Percentiles rank a stretch among this genome's conserved stretches.
Conservation (phyloP, 1,140 invertebrate genomes). For the Ceratitis capitata region DNA sequence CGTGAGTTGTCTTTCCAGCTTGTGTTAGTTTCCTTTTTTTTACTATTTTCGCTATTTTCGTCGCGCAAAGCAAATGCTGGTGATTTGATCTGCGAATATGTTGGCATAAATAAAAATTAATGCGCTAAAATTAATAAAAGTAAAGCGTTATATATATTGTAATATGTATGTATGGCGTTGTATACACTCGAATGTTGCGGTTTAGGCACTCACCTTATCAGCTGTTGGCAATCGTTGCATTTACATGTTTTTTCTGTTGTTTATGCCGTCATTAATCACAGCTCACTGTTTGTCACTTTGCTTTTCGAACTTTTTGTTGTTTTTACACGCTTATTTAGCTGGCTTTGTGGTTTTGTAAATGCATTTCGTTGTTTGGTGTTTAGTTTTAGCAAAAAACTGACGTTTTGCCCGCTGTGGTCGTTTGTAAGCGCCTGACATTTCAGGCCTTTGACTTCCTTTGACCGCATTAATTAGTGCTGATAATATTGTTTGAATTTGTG, state of each 20-base stretch:
- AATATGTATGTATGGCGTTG: not conserved
- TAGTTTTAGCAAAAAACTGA: not conserved
- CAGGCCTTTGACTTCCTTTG: not conserved
- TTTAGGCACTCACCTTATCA: not conserved
- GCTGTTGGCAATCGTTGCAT: not conserved
- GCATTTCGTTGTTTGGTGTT: not conserved
- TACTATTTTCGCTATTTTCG: not conserved
- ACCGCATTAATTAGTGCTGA: constrained; percentile 26
- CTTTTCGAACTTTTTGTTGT: not conserved
- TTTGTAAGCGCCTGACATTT: not conserved
- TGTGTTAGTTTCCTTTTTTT: not conserved
- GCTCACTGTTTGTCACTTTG: not conserved
- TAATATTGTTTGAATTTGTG: not conserved
- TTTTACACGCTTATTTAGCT: not conserved
- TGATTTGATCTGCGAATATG: not conserved
- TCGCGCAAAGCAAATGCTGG: not conserved
- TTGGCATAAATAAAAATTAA: constrained; percentile 34
- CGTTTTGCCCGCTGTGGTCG: not conserved
- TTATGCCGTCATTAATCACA: not conserved
- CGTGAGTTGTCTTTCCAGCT: not conserved
- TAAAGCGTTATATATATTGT: not conserved
- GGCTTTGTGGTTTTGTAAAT: not conserved
- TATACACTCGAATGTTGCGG: too few relatives aligned
- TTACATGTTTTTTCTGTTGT: not conserved
- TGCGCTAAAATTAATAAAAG: constrained; percentile 10